A percentile compares a stretch with the other conserved stretches of the same genome.
Conservation (phyloP, 2,113 vertebrate species). For the Puffinus mauretanicus region DNA sequence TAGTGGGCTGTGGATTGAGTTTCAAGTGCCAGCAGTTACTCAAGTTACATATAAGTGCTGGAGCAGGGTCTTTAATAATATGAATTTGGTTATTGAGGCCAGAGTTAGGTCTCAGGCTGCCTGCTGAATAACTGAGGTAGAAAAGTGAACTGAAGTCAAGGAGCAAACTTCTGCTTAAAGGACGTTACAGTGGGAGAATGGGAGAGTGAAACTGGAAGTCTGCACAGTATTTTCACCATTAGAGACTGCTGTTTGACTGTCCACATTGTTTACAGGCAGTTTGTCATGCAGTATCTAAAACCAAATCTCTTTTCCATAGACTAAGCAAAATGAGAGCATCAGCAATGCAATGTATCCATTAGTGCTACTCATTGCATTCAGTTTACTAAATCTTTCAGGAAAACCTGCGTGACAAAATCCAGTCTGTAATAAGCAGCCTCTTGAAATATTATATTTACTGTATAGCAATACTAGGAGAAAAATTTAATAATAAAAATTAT, state of each 20-base stretch:
- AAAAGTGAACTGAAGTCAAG: background rate
- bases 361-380: background rate
- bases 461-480: background rate
- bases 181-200: background rate
- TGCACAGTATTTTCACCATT: background rate
- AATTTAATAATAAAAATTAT: background rate
- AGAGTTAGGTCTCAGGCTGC: background rate
- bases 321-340: background rate
- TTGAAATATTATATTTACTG: background rate
- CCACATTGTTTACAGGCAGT: background rate
- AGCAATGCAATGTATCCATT: background rate
- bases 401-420: background rate
- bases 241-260: background rate
- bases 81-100: background rate
- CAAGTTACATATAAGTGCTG: background rate
- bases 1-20: background rate
- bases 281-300: background rate
- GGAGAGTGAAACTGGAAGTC: background rate
- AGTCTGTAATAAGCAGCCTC: background rate
- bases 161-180: background rate
- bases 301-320: background rate
- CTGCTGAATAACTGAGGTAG: background rate
- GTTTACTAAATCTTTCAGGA: background rate
- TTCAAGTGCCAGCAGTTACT: conserved; percentile 28
- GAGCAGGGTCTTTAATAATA: background rate